Evolutionary conservation across 2,113 vertebrate genomes (phyloP), one percentile per base, ranked within the genome.

Genomic region (Desmodus rotundus): DNA sequence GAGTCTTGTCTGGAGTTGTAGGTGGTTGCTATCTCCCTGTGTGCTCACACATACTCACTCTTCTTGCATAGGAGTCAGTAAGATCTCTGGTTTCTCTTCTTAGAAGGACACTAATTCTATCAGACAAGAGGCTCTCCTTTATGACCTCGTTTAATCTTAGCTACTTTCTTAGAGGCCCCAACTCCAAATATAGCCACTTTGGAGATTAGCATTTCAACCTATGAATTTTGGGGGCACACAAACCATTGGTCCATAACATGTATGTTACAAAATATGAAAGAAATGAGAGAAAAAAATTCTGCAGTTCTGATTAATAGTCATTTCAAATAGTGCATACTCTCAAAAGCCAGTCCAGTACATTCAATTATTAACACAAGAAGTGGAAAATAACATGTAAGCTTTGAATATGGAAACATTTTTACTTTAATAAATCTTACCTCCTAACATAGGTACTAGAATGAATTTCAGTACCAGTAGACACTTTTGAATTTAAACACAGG

Each of bases 401-500:
- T 95, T 93, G 86, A 92, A 82, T 88, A 88, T 68, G 72, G 74
- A 96, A 94, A 95, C 24, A 81, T 24, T 95, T 96, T 90, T 89
- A 50, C 14, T 93, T 95, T 90, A 91, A 77, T 77, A 95, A 96
- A 90, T 3, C 24, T 82, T 83, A 33, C 45, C 24, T 81, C 58
- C 38, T 93, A 95, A 72, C 38, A 22, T 96, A 93, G 72, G 58
- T 83, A 96, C 68, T 11, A 63, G 16, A 83, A 98, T 31, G 7
- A 92, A 97, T 94, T 54, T 96, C 61, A 92, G 87, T n/a, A 93
- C 76, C 89, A 85, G 31, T 80, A 96, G 38, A 36, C 63, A 52
- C 10, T 95, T 96, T 96, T 92, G 20, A 84, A 36, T 65, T 81
- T 93, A 96, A 96, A 89, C 67, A 97, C 72, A 97, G 76, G 26